Evolutionary conservation across 2,888 invertebrate species (phyloP).

Genomic region (Drosophila pseudotakahashii): DNA sequence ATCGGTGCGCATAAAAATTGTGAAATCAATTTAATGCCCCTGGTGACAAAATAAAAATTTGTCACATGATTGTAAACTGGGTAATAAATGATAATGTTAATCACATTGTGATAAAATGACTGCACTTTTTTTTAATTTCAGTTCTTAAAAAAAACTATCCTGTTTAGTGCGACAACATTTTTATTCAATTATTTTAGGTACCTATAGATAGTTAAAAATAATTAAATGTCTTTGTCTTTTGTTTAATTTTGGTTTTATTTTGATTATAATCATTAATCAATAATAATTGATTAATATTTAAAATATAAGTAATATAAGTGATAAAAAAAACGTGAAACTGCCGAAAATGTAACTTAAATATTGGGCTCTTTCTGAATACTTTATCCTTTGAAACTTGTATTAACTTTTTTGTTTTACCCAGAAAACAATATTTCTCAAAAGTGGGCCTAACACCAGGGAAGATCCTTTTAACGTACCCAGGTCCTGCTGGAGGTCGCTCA

Average conservation of each 20-base stretch:
- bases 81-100: not conserved
- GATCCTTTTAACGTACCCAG: conserved; percentile 11
- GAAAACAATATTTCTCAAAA: not conserved
- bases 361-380: no score
- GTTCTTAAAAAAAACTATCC: no score
- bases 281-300: no score
- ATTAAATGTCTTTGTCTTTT: no score
- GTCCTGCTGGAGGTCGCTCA: conserved; percentile 10
- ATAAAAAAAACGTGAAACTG: no score
- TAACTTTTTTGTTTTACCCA: not conserved
- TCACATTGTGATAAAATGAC: not conserved
- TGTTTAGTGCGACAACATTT: no score
- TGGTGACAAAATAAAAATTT: not conserved
- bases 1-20: not conserved
- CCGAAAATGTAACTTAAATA: no score
- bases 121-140: not conserved
- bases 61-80: conserved; percentile 6
- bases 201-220: no score
- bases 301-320: no score
- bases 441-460: not conserved
- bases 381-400: not conserved
- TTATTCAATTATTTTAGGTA: no score
- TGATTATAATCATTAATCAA: no score
- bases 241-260: no score
- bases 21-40: conserved; percentile 3